Percentiles rank a stretch among this genome's conserved stretches.
Evolutionary conservation across 1,140 invertebrate species (phyloP).

Genomic region (Bombus terrestris): DNA sequence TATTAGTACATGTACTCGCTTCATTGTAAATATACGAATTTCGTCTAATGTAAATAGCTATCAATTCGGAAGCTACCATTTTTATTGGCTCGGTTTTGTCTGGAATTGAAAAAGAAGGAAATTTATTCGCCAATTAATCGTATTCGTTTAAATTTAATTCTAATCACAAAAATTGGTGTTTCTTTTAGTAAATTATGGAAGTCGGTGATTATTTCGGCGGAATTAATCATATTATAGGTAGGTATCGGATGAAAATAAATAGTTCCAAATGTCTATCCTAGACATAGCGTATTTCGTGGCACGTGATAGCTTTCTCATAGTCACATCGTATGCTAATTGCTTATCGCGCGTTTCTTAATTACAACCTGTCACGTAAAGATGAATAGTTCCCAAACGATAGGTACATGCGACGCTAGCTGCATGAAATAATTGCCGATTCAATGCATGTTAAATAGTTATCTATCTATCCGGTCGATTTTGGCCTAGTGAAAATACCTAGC

Average conservation of each 20-base stretch:
- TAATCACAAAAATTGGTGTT: background rate
- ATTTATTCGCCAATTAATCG: background rate
- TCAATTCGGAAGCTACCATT: background rate
- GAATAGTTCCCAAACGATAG: background rate
- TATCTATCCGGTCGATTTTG: background rate
- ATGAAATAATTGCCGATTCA: conserved; percentile 5
- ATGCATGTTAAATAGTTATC: conserved; percentile 21
- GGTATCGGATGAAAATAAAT: background rate
- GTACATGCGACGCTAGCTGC: too few species aligned
- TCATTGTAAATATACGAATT: background rate
- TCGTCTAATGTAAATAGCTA: background rate
- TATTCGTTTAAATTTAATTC: background rate
- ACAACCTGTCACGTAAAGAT: background rate
- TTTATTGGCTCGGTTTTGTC: background rate
- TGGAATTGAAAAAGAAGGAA: background rate
- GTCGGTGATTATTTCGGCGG: background rate
- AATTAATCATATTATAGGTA: background rate
- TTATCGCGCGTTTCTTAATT: conserved; percentile 10
- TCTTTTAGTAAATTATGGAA: background rate
- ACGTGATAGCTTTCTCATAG: too few species aligned
- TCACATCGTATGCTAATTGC: background rate
- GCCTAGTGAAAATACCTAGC: background rate
- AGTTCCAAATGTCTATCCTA: background rate
- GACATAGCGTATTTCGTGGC: too few species aligned
- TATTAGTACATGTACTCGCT: background rate